phyloP scores from a whole-genome alignment of 2,113 vertebrate genomes.

The Ondatra zibethicus region DNA sequence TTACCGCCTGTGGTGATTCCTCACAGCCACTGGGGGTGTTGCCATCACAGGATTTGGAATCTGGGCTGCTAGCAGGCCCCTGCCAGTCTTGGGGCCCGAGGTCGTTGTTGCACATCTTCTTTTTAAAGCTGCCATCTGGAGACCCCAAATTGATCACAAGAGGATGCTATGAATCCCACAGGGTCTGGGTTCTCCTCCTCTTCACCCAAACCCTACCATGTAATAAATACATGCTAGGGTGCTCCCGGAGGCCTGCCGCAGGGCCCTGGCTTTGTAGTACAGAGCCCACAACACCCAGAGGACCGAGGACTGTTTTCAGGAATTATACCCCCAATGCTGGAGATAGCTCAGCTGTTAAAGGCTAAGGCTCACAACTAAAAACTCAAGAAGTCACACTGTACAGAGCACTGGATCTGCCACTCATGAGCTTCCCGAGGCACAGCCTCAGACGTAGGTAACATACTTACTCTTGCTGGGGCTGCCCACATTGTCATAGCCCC shows the following conservation, averaged over 20 bases:
- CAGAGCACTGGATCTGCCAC: fast-evolving
- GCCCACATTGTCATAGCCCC: slow-evolving; percentile 89
- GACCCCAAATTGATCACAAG: neutral
- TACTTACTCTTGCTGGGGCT: slow-evolving; percentile 87
- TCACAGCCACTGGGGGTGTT: slow-evolving; percentile 67
- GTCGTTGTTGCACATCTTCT: slow-evolving; percentile 83
- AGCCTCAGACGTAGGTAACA: neutral
- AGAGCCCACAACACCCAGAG: neutral
- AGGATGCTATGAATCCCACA: neutral
- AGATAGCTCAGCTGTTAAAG: neutral
- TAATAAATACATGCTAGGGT: neutral
- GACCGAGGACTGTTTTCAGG: neutral
- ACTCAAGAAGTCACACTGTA: neutral
- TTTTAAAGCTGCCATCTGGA: slow-evolving; percentile 88
- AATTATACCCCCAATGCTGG: fast-evolving
- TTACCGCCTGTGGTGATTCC: slow-evolving; percentile 72
- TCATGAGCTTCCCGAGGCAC: fast-evolving
- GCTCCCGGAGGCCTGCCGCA: neutral
- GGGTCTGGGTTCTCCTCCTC: neutral
- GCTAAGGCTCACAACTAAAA: neutral
- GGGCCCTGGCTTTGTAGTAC: fast-evolving
- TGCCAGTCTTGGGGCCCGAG: slow-evolving; percentile 87
- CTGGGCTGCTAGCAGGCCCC: slow-evolving; percentile 83
- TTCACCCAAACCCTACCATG: neutral
- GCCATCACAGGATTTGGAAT: slow-evolving; percentile 82